Evolutionary conservation across 2,888 invertebrate species (phyloP), one percentile per base, ranked within the genome.

Genomic region (Cecidostiba fungosa): DNA sequence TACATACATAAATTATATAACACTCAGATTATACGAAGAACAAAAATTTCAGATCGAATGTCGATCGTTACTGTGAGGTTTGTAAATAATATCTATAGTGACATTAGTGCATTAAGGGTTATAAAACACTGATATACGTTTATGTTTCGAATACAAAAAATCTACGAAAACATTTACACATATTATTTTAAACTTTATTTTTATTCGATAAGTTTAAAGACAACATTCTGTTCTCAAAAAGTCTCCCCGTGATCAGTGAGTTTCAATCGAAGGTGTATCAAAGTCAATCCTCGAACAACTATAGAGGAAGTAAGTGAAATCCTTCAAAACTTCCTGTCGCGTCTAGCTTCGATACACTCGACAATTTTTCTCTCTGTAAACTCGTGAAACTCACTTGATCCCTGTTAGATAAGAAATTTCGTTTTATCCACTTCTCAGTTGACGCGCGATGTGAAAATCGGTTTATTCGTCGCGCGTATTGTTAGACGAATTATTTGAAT

Each of bases 331-430:
- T 77, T 77, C 54, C 16, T 14, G 36, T 16, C 69, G 26, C 26
- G 77, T 70, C 29, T 36, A 81, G 69, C 32, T 77, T 23, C 14
- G 70, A 69, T 70, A 82, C 26, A 76, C 76, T 70, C 10, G 50
- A 19, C 39, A 50, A 32, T 47, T 62, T 43, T 23, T 43, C 54
- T 43, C n/a, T 43, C 54, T 47, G 59, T 32, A 32, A 50, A 69
- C 76, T 82, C 29, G 74, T 10, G 69, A 69, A 59, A 69, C 36
- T 76, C 50, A 19, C 69, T 66, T 36, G 54, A 50, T 76, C 43
- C 66, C 16, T 29, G 29, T n/a, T 5, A 29, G 74, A 66, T 74
- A 29, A 29, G 26, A 50, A 47, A 82, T 82, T 76, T 76, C 36
- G 69, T 74, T 81, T 14, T 62, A 62, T 19, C 62, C 16, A 69